Evolutionary conservation across 2,888 invertebrate genomes (phyloP), one percentile per base, ranked within the genome.

Genomic region (Tenthredo scrophulariae): DNA sequence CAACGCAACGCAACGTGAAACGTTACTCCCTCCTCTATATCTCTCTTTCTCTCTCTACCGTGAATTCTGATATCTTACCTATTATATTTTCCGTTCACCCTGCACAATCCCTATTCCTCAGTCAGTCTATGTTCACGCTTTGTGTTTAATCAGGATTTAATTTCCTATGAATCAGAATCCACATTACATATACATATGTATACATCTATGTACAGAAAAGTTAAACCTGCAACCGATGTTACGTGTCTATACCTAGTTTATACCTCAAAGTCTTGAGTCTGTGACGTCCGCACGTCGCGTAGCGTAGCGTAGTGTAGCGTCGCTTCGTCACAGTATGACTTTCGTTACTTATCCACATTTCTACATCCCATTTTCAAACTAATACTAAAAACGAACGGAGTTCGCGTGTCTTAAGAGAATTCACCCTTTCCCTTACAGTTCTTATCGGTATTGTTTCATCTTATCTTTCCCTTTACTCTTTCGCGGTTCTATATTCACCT

Each of bases 101-200:
- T 4, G 13, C 3, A 26, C 22, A 22, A n/a, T 9, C 6, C 22
- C 9, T 22, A n/a, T 9, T 1, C 9, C 43, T 43, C 22, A 22
- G 6, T 40, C 72, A 6, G 18, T 74, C 72, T 74, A n/a, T 43
- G 72, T 74, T 74, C 72, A 43, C 72, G 72, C 72, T 74, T 74
- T 74, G 72, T 74, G 26, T 26, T 74, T 43, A 40, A 9, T 15
- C 9, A n/a, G 26, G 72, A 74, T 74, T 74, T 74, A 74, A 74
- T 74, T 74, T 74, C 43, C 72, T 74, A 74, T 74, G 43, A 74
- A 74, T 74, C n/a, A 13, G 10, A 62, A 74, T 40, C n/a, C 33
- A 6, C 9, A 37, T 33, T 6, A 18, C 33, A 2, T 15, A 10
- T 22, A 58, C 2, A 22, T 22, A 58, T 1, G 1, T 10, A 26